Base-by-base conservation (phyloP, 2,888 invertebrate genomes). In the Acanthococcus lagerstroemiae region DNA sequence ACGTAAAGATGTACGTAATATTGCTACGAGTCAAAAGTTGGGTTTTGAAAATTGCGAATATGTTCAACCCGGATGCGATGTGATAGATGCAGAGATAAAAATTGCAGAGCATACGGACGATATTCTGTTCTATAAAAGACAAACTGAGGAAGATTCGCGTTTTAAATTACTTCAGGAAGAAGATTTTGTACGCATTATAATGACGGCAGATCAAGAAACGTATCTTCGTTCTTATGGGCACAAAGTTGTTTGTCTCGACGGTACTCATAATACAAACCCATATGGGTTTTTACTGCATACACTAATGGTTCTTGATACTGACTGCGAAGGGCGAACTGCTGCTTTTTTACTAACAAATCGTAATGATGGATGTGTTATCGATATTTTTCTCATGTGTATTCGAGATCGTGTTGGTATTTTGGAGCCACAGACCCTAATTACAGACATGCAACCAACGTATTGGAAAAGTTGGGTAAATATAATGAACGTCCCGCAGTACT, bases 341-440 rank as follows among this genome's bases (percentile, higher is more conserved):
- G 66, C 58, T 1, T 66, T 58, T 19, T 44, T 66, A 17, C 24
- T 66, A n/a, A 45, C 66, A 19, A 66, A 66, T 26, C 30, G 66
- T 3, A 50, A 45, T 6, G 45, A 66, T 45, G 50, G 44, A 45
- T 17, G n/a, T 6, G 54, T 58, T 15, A 45, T 54, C 9, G 55
- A 44, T 19, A 44, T 57, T 44, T 45, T 66, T 9, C 1, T 66
- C 26, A 27, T 52, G 44, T 54, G 58, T 25, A 52, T 66, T 4
- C 27, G 44, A 21, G 12, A 22, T 22, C 58, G 58, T 9, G 22
- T 66, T 9, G 66, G 66, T n/a, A 22, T 22, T 15, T 19, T 66
- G 44, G 50, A 17, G 19, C 19, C 58, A 1, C 52, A 57, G 21
- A 52, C 66, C 1, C 26, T 66, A 1, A 58, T 66, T 17, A 26